phyloP scores from a whole-genome alignment of 2,113 vertebrate species.

The Megaceryle torquata region DNA sequence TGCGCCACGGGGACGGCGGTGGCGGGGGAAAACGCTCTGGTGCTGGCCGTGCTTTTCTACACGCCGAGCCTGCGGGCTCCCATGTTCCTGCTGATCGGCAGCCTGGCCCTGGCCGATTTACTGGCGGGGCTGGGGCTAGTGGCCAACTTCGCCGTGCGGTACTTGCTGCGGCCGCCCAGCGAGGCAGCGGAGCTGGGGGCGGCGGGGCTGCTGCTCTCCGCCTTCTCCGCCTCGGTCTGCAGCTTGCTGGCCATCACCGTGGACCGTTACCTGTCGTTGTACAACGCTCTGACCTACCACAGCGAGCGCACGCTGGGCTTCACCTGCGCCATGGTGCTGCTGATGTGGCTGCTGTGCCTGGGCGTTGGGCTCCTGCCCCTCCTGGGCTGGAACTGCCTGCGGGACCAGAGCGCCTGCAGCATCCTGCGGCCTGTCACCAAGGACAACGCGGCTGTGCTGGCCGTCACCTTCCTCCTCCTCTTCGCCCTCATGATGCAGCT shows the following conservation, averaged over 20 bases:
- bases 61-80: constrained; percentile 84
- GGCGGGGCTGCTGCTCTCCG: constrained; percentile 81
- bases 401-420: constrained; percentile 82
- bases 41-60: constrained; percentile 88
- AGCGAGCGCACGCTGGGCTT: constrained; percentile 84
- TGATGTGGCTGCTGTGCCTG: constrained; percentile 82
- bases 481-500: constrained; percentile 92
- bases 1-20: constrained; percentile 88
- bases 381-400: constrained; percentile 90
- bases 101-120: constrained; percentile 86
- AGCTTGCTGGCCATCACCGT: constrained; percentile 91
- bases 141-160: constrained; percentile 85
- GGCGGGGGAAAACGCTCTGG: constrained; percentile 88
- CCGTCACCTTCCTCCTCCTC: constrained; percentile 86
- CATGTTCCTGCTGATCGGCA: constrained; percentile 88
- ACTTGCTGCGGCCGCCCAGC: constrained; percentile 78
- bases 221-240: constrained; percentile 89
- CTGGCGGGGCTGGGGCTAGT: constrained; percentile 87
- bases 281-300: constrained; percentile 92
- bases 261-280: constrained; percentile 90
- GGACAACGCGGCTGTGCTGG: constrained; percentile 85
- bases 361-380: constrained; percentile 82
- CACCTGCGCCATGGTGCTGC: constrained; percentile 83
- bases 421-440: constrained; percentile 86
- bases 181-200: constrained; percentile 81